Evolutionary conservation across 2,797 vertebrate species (phyloP).

Genomic region (Halcyon smyrnensis): DNA sequence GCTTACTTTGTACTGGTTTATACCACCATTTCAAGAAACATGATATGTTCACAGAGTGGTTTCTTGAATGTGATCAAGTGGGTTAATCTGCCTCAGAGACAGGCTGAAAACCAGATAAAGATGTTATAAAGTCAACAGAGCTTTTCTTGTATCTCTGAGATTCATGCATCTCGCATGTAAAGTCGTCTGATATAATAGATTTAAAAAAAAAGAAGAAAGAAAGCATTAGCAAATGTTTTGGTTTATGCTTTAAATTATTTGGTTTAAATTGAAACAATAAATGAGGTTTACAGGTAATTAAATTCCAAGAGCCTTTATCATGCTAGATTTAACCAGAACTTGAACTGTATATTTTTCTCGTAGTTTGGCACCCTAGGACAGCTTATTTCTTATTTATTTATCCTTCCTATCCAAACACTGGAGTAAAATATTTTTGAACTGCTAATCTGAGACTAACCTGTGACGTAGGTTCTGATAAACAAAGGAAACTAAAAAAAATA

Average conservation of each 20-base stretch:
- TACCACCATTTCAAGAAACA: not conserved
- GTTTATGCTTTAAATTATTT: not conserved
- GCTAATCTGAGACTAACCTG: not conserved
- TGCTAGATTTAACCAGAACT: not conserved
- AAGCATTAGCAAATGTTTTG: not conserved
- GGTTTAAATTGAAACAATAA: not conserved
- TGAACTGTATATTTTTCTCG: not conserved
- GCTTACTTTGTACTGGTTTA: not conserved
- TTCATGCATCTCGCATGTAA: not conserved
- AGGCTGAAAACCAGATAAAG: not conserved
- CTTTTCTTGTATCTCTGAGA: not conserved
- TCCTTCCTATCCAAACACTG: not conserved
- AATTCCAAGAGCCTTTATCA: not conserved
- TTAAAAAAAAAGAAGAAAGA: not conserved
- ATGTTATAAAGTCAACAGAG: not conserved
- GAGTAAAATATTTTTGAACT: not conserved
- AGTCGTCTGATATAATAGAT: not conserved
- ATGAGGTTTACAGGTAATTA: slow-evolving; percentile 4
- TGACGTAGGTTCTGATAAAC: not conserved
- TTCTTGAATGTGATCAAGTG: not conserved
- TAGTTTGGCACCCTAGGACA: not conserved
- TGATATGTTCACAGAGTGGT: not conserved
- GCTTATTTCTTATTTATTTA: not conserved
- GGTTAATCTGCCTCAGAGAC: not conserved
- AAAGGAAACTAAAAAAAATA: not conserved